Conservation (phyloP, 2,113 vertebrate genomes). For the Arenaria interpres region DNA sequence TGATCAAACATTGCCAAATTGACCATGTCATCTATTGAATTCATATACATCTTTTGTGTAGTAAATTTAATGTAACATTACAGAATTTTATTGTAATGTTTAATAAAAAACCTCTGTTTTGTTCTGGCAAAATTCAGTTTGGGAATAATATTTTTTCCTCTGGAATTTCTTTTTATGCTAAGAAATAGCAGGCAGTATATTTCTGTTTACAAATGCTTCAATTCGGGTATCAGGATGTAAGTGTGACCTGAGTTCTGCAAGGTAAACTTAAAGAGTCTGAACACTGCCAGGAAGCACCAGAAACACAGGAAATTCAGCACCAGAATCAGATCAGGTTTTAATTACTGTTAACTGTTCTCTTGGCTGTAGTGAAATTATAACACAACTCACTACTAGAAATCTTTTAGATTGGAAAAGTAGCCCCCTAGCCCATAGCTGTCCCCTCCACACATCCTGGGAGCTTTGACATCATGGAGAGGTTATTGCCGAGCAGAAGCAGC, state of each 20-base stretch:
- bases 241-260: not conserved
- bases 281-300: not conserved
- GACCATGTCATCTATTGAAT: not conserved
- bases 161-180: not conserved
- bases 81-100: not conserved
- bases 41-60: not conserved
- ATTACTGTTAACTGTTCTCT: not conserved
- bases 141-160: not conserved
- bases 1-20: slow-evolving; percentile 31
- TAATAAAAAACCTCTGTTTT: not conserved
- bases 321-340: not conserved
- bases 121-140: not conserved
- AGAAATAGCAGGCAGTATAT: not conserved
- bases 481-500: not conserved
- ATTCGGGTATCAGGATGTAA: not conserved
- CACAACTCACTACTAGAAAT: not conserved
- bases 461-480: not conserved
- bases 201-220: not conserved
- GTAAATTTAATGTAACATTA: not conserved
- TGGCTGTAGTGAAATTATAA: not conserved
- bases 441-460: not conserved
- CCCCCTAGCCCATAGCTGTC: not conserved
- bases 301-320: not conserved
- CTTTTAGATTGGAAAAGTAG: not conserved
- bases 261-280: not conserved